These are phyloP conservation scores for Patella depressa DNA, from an alignment of 2,888 invertebrate species.

Conservation along the genomic window DNA sequence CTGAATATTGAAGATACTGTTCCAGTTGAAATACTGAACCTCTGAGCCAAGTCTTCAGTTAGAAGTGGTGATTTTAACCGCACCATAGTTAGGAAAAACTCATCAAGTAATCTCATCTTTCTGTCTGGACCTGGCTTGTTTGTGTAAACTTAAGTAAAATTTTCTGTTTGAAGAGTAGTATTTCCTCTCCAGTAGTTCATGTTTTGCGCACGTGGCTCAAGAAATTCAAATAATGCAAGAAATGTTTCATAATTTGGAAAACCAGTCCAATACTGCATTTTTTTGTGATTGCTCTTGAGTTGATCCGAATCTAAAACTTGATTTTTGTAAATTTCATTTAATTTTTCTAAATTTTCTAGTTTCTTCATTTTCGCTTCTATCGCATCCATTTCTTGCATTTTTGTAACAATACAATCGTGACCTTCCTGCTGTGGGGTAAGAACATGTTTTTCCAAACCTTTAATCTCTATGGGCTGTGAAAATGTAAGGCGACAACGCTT, in stretches of 20 bases:
- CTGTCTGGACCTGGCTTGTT: constrained; percentile 18
- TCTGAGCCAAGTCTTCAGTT: constrained; percentile 14
- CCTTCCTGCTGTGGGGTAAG: no score
- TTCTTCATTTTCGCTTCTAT: no score
- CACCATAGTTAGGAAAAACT: constrained; percentile 28
- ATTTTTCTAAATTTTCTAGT: no score
- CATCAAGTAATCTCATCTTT: constrained; percentile 16
- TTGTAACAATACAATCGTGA: no score
- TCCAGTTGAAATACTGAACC: constrained; percentile 17
- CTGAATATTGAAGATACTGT: constrained; percentile 17
- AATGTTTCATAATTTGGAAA: constrained; percentile 24
- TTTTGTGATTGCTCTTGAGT: constrained; percentile 2
- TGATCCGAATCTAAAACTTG: background rate
- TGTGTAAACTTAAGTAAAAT: background rate
- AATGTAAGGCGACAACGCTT: no score
- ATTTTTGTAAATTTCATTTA: no score
- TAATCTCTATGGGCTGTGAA: no score
- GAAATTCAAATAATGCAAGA: constrained; percentile 12
- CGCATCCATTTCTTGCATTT: no score
- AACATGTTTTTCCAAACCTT: no score
- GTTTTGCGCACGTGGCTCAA: constrained; percentile 15
- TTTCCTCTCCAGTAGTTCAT: constrained; percentile 24
- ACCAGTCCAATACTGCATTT: constrained; percentile 24
- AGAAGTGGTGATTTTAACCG: constrained; percentile 19
- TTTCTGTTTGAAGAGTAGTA: constrained; percentile 14